phyloP scores from a whole-genome alignment of 2,797 vertebrate genomes.

The Trichosurus vulpecula region DNA sequence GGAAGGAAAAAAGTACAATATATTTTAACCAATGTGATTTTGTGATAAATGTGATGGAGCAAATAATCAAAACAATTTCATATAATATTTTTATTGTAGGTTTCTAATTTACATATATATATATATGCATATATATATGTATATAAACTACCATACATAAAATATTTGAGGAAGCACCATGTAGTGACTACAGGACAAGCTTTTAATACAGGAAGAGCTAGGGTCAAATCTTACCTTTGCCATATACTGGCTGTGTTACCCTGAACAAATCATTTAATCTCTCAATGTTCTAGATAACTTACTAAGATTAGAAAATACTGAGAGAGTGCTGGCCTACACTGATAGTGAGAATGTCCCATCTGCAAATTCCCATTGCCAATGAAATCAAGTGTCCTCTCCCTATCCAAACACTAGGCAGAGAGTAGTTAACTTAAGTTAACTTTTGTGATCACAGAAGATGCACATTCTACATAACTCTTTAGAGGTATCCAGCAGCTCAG shows the following conservation, averaged over 20 bases:
- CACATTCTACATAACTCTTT: not conserved
- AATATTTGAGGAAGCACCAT: not conserved
- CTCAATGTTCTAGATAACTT: not conserved
- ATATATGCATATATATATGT: no score
- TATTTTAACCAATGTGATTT: not conserved
- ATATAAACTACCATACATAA: not conserved
- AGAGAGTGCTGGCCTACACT: not conserved
- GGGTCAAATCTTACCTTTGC: not conserved
- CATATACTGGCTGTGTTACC: not conserved
- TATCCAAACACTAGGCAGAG: not conserved
- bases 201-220: not conserved
- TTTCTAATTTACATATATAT: not conserved
- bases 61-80: not conserved
- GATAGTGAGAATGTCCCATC: not conserved
- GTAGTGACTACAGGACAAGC: not conserved
- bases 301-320: not conserved
- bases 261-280: not conserved
- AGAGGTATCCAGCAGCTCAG: not conserved
- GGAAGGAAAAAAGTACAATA: not conserved
- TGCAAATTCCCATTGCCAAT: not conserved
- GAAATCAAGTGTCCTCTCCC: not conserved
- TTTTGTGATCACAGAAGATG: not conserved
- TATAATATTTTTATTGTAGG: not conserved
- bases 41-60: not conserved
- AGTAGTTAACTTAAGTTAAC: not conserved